Conservation (phyloP, 2,888 invertebrate species). For the Melieria crassipennis region DNA sequence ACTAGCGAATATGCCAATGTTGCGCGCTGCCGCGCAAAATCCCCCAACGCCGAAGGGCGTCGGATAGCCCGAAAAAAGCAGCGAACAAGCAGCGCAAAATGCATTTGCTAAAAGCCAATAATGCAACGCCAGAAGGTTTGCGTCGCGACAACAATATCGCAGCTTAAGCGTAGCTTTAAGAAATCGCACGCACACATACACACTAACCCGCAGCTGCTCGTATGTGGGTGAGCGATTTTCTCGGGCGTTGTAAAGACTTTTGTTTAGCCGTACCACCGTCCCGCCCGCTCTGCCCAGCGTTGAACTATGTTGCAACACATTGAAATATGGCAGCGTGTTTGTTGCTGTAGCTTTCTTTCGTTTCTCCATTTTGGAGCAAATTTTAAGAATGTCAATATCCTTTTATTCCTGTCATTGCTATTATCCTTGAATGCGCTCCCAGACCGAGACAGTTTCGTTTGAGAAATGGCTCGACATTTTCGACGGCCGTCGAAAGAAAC, state of each 20-base stretch:
- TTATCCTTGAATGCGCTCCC: background rate
- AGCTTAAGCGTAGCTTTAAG: conserved; percentile 19
- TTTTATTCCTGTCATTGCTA: background rate
- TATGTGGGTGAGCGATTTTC: background rate
- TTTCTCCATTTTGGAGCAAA: background rate
- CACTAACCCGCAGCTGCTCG: background rate
- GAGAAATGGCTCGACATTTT: conserved; percentile 18
- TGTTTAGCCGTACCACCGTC: background rate
- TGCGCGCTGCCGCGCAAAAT: too few species aligned
- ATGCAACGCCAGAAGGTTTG: conserved; percentile 13
- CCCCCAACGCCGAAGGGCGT: too few species aligned
- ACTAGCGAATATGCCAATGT: too few species aligned
- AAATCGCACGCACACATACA: conserved; percentile 9
- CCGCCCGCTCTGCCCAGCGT: background rate
- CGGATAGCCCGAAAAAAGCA: too few species aligned
- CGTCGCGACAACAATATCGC: conserved; percentile 18
- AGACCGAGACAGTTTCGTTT: background rate
- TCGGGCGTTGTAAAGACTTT: background rate
- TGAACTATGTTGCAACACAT: background rate
- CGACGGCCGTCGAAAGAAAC: too few species aligned
- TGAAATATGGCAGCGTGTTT: background rate
- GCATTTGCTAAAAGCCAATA: background rate
- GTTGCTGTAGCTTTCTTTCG: background rate
- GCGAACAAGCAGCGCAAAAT: too few species aligned
- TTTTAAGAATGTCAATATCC: conserved; percentile 13